Percentiles rank a stretch among this genome's conserved stretches.
These are phyloP conservation scores for Subacronicta megacephala DNA, from an alignment of 2,888 invertebrate genomes.

Conservation along the genomic window DNA sequence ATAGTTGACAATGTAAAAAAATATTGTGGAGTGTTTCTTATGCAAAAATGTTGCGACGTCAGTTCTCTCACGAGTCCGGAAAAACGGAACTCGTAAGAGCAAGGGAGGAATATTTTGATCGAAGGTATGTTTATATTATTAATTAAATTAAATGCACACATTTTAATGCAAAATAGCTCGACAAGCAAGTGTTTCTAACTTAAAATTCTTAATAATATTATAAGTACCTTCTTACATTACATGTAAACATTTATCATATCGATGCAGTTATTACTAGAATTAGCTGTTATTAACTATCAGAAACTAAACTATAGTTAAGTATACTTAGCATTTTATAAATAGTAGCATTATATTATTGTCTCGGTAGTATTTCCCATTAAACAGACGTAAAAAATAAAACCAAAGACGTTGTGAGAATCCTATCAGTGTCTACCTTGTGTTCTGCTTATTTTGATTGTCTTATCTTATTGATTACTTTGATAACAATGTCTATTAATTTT, in stretches of 20 bases:
- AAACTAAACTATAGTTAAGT: not conserved
- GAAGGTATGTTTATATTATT: constrained; percentile 69
- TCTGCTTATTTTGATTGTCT: constrained; percentile 3
- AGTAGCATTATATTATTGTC: not conserved
- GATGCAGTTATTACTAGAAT: constrained; percentile 3
- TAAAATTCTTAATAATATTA: too few species aligned
- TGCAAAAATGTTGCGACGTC: constrained; percentile 76
- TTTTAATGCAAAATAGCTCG: not conserved
- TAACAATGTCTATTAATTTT: not conserved
- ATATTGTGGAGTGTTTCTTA: constrained; percentile 44
- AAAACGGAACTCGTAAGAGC: constrained; percentile 78
- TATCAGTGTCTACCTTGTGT: not conserved
- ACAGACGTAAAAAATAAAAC: constrained; percentile 2
- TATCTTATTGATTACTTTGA: constrained; percentile 1
- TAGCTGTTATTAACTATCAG: constrained; percentile 1
- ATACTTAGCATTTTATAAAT: constrained; percentile 1
- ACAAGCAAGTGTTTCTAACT: not conserved
- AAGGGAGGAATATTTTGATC: constrained; percentile 80
- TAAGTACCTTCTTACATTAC: too few species aligned
- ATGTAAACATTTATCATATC: not conserved
- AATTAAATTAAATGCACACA: not conserved
- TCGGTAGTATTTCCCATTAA: not conserved
- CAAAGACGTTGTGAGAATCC: not conserved
- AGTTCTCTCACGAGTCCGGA: constrained; percentile 85
- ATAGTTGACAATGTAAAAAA: constrained; percentile 19